Evolutionary conservation across 2,797 vertebrate genomes (phyloP).

Genomic region (Poecile montanus): DNA sequence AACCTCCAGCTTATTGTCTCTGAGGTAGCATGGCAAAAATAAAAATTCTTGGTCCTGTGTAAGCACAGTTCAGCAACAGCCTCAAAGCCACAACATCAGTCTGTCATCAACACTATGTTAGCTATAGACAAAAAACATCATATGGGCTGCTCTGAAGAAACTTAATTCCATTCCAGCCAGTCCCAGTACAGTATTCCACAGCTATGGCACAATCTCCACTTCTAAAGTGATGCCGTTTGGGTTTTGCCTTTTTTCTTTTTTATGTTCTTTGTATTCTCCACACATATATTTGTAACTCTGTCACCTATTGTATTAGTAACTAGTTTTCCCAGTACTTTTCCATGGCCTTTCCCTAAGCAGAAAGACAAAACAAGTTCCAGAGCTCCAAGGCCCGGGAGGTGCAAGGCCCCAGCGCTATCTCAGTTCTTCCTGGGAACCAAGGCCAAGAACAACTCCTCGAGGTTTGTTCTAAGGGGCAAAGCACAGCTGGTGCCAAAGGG

Average conservation of each 20-base stretch:
- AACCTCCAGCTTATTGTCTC: neutral
- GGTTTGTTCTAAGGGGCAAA: no score
- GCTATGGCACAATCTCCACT: neutral
- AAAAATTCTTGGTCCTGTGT: neutral
- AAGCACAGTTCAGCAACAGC: neutral
- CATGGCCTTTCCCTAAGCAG: no score
- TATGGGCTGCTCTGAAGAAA: neutral
- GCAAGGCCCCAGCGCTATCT: neutral
- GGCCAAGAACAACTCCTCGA: neutral
- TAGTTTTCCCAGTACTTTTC: no score
- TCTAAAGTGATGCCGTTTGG: neutral
- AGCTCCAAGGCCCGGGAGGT: neutral
- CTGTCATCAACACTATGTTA: neutral
- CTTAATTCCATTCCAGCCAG: neutral
- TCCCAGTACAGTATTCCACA: neutral
- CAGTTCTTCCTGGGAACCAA: neutral
- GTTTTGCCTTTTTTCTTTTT: neutral
- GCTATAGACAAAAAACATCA: neutral
- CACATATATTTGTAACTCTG: neutral
- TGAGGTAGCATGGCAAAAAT: neutral
- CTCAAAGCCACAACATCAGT: neutral
- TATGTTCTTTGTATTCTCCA: neutral
- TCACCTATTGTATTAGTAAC: no score
- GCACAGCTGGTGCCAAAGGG: neutral
- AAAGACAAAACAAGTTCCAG: no score